Base-by-base conservation (phyloP, 2,888 invertebrate genomes). In the Drosophila testacea region DNA sequence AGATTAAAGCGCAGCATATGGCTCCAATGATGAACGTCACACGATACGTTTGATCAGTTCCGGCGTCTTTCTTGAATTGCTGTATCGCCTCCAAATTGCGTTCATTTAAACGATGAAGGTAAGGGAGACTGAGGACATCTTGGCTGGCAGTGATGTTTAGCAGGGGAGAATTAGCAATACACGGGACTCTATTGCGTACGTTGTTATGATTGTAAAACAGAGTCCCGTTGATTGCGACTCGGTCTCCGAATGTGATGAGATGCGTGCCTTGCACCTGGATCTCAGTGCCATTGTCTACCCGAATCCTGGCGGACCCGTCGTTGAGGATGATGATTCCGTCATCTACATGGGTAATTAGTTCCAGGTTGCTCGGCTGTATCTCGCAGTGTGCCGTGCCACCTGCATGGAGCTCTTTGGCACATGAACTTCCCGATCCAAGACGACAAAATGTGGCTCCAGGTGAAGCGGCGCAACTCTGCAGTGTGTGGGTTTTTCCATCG, bases 381-480 rank as follows among this genome's bases (percentile, higher is more conserved):
- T 30, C 30, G 30, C 30, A 30, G 30, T 30, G 30, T 16, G 16
- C 16, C 16, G 16, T 16, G 16, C 16, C 16, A 16, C 16, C 16
- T 16, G 62, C 56, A 38, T 67, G 56, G 1, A 67, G 44, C n/a
- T 52, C 34, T 28, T 7, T 44, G 4, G 47, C 56, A 4, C 61
- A 61, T 28, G 56, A 36, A 13, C 39, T 41, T 0, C 39, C 34
- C n/a, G 16, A 9, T 13, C 61, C 28, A n/a, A 67, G 36, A 9
- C 36, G 48, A 30, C 39, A 56, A 36, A 56, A 54, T 16, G 69
- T 59, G 34, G 47, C 47, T 22, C 38, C 38, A 10, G 68, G 27
- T 41, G 56, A 44, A 10, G 27, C 38, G 6, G 28, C 32, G 39
- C 56, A 62, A 28, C 28, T 44, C 9, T 13, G 22, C 4, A 62